Evolutionary conservation across 2,888 invertebrate species (phyloP), one percentile per base, ranked within the genome.

Genomic region (Cephus spinipes): DNA sequence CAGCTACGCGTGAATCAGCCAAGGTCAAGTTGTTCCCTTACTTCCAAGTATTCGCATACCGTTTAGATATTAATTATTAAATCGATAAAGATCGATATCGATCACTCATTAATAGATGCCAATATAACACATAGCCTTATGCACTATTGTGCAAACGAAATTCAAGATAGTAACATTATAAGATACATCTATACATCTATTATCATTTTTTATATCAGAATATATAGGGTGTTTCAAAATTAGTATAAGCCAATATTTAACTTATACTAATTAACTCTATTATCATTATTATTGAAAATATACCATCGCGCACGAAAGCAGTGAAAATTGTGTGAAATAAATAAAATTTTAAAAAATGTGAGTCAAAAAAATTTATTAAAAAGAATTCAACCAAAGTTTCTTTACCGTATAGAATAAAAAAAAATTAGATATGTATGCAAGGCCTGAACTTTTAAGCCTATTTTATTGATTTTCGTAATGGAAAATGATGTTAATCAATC

Each of bases 1-100:
- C 91, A 91, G 89, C 91, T 91, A 91, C 91, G 91, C 91, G 91
- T 91, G 91, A 91, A 91, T 89, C 90, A 91, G 90, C 91, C 91
- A 91, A 91, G 91, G 91, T 91, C 91, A 91, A 91, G 91, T 91
- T 90, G 89, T 88, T 89, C 86, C 89, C 89, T 87, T 35, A 33
- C 34, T 31, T 88, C 87, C 85, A 85, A 87, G 87, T 86, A 85
- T 89, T 33, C 85, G 85, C 83, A 83, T 23, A 23, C 23, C 55
- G 6, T 55, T 55, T 23, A 55, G 23, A 55, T 55, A 23, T 23
- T 23, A 6, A 55, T 55, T 55, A 23, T 55, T 55, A 23, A 55
- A 55, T 55, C 23, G 23, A 55, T 55, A 9, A 55, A 9, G 55
- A 55, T 55, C 55, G 55, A 55, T 55, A 55, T 55, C 23, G 55